Percentiles rank a stretch among this genome's conserved stretches.
These are phyloP conservation scores for Actinopyga echinites DNA, from an alignment of 53 echinoderm and acorn worm species.

Conservation along the genomic window DNA sequence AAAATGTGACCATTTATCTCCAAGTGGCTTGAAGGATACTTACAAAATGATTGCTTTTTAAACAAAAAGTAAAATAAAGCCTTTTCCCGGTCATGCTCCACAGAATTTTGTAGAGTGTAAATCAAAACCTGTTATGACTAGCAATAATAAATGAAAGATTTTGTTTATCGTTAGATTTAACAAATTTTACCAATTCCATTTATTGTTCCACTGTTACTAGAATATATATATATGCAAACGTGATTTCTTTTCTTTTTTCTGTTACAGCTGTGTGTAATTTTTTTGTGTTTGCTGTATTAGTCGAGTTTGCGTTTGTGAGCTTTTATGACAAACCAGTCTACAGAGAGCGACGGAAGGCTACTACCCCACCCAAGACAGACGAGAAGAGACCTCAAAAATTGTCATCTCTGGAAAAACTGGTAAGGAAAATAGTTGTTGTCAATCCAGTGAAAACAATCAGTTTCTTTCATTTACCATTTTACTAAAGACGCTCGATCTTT, in stretches of 20 bases:
- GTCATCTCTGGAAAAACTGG: neutral
- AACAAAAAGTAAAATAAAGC: too few relatives aligned
- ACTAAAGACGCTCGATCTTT: too few relatives aligned
- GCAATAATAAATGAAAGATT: too few relatives aligned
- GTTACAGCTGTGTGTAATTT: constrained; percentile 72
- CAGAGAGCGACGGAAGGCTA: constrained; percentile 3
- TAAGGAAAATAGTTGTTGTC: neutral
- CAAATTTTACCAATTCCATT: neutral
- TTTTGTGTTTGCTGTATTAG: constrained; percentile 85
- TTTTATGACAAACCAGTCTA: constrained; percentile 61
- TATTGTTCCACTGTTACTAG: neutral
- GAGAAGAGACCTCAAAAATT: neutral
- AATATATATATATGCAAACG: neutral
- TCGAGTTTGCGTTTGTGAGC: constrained; percentile 84
- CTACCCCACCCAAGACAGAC: neutral
- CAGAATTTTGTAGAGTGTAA: too few relatives aligned
- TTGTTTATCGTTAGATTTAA: too few relatives aligned
- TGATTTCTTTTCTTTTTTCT: neutral
- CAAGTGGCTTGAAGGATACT: too few relatives aligned
- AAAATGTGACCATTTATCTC: too few relatives aligned
- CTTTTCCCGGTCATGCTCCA: too few relatives aligned
- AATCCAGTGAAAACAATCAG: too few relatives aligned
- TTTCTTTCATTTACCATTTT: too few relatives aligned
- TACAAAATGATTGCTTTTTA: too few relatives aligned
- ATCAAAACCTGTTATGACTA: too few relatives aligned